phyloP scores from a whole-genome alignment of 1,140 invertebrate genomes.

The Polypedilum vanderplanki region DNA sequence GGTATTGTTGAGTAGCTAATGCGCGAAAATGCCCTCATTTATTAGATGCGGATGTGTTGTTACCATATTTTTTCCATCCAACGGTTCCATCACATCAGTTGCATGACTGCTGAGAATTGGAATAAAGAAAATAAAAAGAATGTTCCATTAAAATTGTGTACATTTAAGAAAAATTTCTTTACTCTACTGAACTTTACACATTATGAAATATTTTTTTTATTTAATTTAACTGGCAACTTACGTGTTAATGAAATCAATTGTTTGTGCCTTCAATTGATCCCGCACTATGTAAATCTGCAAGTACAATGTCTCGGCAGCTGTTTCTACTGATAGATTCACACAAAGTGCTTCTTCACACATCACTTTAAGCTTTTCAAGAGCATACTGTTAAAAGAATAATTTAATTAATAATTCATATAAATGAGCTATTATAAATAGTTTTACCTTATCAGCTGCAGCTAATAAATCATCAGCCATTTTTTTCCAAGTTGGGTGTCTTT shows the following conservation, averaged over 20 bases:
- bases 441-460: slow-evolving; percentile 93
- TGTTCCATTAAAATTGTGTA: not conserved
- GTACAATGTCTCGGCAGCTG: slow-evolving; percentile 92
- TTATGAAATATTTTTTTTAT: too few species aligned
- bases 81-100: slow-evolving; percentile 95
- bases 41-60: slow-evolving; percentile 93
- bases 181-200: too few species aligned
- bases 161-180: not conserved
- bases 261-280: slow-evolving; percentile 98
- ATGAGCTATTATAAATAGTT: slow-evolving; percentile 29
- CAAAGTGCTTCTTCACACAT: slow-evolving; percentile 99
- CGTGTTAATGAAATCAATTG: slow-evolving; percentile 99
- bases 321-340: slow-evolving; percentile 89
- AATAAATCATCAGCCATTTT: slow-evolving; percentile 97
- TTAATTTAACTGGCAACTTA: slow-evolving; percentile 53
- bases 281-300: slow-evolving; percentile 96
- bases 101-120: slow-evolving; percentile 68
- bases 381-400: slow-evolving; percentile 60
- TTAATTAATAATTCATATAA: slow-evolving; percentile 29
- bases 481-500: slow-evolving; percentile 88
- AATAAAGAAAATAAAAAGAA: slow-evolving; percentile 13
- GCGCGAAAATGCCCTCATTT: slow-evolving; percentile 96
- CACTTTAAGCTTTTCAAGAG: slow-evolving; percentile 94
- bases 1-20: slow-evolving; percentile 94
- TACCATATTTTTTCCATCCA: slow-evolving; percentile 97